Evolutionary conservation across 2,888 invertebrate genomes (phyloP).

Genomic region (Electrophaes corylata): DNA sequence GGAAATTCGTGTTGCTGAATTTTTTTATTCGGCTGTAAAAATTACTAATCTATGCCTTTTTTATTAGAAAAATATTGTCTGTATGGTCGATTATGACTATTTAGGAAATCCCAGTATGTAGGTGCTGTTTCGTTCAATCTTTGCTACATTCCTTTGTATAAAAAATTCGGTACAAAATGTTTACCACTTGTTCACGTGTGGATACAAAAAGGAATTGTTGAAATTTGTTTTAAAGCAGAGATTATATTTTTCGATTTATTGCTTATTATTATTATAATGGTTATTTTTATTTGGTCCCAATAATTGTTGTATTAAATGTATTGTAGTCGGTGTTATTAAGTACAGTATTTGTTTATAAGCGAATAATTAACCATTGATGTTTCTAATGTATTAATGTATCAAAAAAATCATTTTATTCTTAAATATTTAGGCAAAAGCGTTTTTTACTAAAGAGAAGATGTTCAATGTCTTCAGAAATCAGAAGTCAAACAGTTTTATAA

Average conservation of each 20-base stretch:
- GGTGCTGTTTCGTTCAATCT: constrained; percentile 65
- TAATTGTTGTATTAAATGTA: constrained; percentile 70
- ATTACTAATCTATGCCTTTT: constrained; percentile 34
- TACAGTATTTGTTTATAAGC: constrained; percentile 67
- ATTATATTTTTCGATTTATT: constrained; percentile 82
- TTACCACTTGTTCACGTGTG: constrained; percentile 33
- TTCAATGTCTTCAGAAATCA: constrained; percentile 8
- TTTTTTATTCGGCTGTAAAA: constrained; percentile 42
- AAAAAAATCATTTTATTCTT: constrained; percentile 27
- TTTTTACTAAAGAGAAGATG: constrained; percentile 8
- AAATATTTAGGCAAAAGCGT: constrained; percentile 9
- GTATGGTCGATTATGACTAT: constrained; percentile 45
- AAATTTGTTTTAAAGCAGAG: constrained; percentile 73
- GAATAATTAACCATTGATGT: constrained; percentile 52
- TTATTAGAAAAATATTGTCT: constrained; percentile 33
- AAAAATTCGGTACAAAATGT: constrained; percentile 57
- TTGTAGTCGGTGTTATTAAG: constrained; percentile 59
- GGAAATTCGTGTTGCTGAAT: constrained; percentile 50
- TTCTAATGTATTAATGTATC: constrained; percentile 48
- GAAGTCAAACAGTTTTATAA: constrained; percentile 9
- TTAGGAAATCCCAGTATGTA: constrained; percentile 45
- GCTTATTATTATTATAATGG: constrained; percentile 55
- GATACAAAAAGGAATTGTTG: constrained; percentile 72
- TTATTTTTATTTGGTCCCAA: constrained; percentile 52
- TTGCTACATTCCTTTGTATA: constrained; percentile 72